These are phyloP conservation scores for Microcebus ravelobensis DNA, from an alignment of 2,113 vertebrate genomes.

Conservation along the genomic window DNA sequence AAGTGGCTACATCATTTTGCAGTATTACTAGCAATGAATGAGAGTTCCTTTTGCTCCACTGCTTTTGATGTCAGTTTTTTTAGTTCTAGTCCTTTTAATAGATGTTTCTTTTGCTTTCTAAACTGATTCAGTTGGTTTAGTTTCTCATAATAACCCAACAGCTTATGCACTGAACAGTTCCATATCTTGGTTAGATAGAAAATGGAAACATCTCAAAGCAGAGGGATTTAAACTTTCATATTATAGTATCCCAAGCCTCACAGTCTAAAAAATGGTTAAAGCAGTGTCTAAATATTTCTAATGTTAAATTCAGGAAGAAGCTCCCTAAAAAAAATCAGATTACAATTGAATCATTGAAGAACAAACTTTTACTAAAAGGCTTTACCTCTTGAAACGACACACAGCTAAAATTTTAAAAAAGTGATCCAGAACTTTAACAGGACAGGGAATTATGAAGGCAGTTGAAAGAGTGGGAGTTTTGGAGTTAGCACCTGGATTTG, in stretches of 20 bases:
- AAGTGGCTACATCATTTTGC: neutral
- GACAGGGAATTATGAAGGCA: neutral
- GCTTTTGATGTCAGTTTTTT: neutral
- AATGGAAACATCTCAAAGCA: conserved; percentile 28
- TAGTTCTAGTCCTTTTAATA: neutral
- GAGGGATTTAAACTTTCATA: neutral
- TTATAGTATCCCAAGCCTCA: neutral
- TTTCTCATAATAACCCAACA: neutral
- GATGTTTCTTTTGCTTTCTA: neutral
- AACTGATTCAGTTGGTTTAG: neutral
- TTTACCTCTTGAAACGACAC: neutral
- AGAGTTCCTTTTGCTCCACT: neutral
- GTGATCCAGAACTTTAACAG: neutral
- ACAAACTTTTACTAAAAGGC: neutral
- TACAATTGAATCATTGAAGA: neutral
- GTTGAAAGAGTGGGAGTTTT: neutral
- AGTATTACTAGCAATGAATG: neutral
- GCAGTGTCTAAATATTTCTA: neutral
- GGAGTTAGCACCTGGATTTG: neutral
- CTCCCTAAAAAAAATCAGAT: neutral
- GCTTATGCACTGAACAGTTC: neutral
- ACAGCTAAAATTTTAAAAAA: neutral
- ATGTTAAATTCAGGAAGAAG: neutral
- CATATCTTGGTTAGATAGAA: neutral
- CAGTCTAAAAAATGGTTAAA: conserved; percentile 4